These are phyloP conservation scores for Drosophila anomalata DNA, from an alignment of 2,888 invertebrate genomes.

Conservation along the genomic window DNA sequence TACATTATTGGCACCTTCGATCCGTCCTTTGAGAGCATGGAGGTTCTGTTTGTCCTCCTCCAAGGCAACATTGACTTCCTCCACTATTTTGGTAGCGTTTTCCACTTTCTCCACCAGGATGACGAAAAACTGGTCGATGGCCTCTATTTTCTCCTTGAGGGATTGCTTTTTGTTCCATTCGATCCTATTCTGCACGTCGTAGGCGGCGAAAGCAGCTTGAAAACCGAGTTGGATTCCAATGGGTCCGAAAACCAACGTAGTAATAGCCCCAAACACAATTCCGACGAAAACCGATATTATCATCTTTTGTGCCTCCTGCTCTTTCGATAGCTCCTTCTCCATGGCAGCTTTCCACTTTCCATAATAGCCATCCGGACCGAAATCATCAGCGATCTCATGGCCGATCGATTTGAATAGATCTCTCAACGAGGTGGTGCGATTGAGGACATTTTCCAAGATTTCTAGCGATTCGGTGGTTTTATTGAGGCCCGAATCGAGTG, in stretches of 20 bases:
- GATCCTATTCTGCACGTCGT: neutral
- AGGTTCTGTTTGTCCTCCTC: neutral
- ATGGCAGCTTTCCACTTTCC: neutral
- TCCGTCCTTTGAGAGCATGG: neutral
- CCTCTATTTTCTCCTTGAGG: neutral
- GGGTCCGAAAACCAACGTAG: neutral
- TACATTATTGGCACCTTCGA: neutral
- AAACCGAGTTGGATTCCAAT: neutral
- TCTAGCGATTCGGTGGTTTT: neutral
- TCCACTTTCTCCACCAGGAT: neutral
- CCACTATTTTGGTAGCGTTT: neutral
- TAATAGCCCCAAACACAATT: neutral
- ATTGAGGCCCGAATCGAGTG: neutral
- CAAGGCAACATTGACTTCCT: neutral
- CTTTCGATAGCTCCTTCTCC: neutral
- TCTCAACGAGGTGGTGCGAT: neutral
- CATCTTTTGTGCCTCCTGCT: neutral
- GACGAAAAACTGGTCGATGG: neutral
- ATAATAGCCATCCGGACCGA: neutral
- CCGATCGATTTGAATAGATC: neutral
- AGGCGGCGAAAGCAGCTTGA: neutral
- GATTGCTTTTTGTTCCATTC: neutral
- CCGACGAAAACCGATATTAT: neutral
- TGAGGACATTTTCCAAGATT: neutral
- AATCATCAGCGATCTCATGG: neutral